phyloP scores from a whole-genome alignment of 2,113 vertebrate genomes.

The Microtus montanus region DNA sequence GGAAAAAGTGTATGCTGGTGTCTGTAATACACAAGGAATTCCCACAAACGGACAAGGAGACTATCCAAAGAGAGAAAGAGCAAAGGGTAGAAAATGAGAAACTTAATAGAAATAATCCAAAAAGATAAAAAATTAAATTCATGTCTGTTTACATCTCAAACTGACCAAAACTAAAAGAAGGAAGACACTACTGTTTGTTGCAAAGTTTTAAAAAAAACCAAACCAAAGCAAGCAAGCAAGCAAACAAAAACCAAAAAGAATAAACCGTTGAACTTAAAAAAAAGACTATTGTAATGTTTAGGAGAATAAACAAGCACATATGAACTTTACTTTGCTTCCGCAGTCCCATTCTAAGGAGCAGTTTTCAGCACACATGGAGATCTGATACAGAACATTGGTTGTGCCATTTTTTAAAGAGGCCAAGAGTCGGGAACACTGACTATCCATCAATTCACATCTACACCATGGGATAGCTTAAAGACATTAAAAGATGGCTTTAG shows the following conservation, averaged over 20 bases:
- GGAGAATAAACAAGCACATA: constrained; percentile 15
- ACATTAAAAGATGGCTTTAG: background rate
- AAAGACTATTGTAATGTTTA: background rate
- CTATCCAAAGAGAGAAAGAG: background rate
- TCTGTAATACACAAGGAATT: background rate
- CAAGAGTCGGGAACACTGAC: constrained; percentile 21
- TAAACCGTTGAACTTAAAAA: background rate
- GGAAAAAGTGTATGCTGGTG: constrained; percentile 12
- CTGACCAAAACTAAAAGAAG: background rate
- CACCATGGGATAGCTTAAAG: background rate
- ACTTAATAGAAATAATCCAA: too few species aligned
- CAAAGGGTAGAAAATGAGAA: too few species aligned
- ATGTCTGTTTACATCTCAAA: background rate
- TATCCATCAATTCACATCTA: background rate
- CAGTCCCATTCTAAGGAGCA: background rate
- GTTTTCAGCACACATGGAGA: background rate
- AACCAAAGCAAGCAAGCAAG: too few species aligned
- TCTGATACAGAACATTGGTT: background rate
- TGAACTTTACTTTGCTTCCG: background rate
- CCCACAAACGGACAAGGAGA: background rate
- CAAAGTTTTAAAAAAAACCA: background rate
- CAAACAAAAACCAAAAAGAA: background rate
- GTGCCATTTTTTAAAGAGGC: constrained; percentile 13
- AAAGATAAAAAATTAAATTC: background rate
- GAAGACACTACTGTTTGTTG: background rate